Conservation (phyloP, 1,140 invertebrate genomes). For the Telenomus remus region DNA sequence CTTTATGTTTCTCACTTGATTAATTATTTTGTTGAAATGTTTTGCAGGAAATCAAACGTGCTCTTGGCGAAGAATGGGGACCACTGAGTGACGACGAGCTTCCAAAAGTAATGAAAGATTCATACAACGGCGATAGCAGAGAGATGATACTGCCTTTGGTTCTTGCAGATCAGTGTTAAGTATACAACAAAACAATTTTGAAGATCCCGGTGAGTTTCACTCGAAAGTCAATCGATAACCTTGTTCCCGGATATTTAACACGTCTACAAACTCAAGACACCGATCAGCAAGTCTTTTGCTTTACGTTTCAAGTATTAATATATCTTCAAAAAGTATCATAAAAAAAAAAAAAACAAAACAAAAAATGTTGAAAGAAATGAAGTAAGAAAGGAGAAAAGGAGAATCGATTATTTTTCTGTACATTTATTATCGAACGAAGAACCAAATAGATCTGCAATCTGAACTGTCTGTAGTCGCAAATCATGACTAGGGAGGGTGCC, state of each 20-base stretch:
- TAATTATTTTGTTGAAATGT: slow-evolving; percentile 9
- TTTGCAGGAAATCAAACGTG: slow-evolving; percentile 71
- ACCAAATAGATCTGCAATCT: slow-evolving; percentile 38
- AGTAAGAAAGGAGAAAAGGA: slow-evolving; percentile 19
- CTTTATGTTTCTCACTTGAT: neutral
- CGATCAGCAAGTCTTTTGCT: slow-evolving; percentile 12
- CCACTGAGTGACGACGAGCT: slow-evolving; percentile 68
- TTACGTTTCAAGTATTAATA: slow-evolving; percentile 30
- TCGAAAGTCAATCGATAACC: neutral
- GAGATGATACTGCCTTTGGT: slow-evolving; percentile 75
- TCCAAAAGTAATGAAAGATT: slow-evolving; percentile 70
- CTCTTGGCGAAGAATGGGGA: slow-evolving; percentile 70
- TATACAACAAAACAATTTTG: neutral
- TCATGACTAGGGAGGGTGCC: slow-evolving; percentile 28
- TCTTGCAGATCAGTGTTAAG: slow-evolving; percentile 68
- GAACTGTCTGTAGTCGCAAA: slow-evolving; percentile 30
- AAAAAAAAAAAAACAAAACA: slow-evolving; percentile 10
- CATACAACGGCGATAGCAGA: slow-evolving; percentile 69
- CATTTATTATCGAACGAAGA: slow-evolving; percentile 29
- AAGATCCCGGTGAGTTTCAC: slow-evolving; percentile 38
- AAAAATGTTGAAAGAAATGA: neutral
- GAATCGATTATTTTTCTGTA: slow-evolving; percentile 1
- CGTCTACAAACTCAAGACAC: too few species aligned
- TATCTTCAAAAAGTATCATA: slow-evolving; percentile 1
- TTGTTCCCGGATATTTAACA: neutral